Percentiles rank a stretch among this genome's conserved stretches.
Conservation (phyloP, 2,113 vertebrate genomes). For the Pundamilia nyererei region DNA sequence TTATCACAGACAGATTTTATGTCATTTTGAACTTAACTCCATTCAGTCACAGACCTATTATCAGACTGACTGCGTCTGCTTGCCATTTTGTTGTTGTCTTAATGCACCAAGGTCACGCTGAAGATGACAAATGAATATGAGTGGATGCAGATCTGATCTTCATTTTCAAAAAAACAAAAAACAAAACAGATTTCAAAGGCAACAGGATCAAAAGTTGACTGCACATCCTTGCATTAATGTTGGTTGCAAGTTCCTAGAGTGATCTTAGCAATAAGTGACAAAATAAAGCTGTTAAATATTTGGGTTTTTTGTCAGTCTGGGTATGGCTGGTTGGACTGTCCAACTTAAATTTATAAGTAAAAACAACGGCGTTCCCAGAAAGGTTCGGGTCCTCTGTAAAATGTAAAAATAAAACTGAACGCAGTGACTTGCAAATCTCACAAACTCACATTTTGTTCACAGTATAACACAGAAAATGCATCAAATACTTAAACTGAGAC, state of each 20-base stretch:
- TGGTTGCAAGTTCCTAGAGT: background rate
- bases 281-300: background rate
- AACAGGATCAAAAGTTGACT: background rate
- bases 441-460: background rate
- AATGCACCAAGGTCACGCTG: background rate
- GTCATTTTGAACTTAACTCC: background rate
- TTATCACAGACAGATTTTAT: background rate
- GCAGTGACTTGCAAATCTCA: background rate
- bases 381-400: fast-evolving
- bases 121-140: background rate
- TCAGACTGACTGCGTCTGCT: background rate
- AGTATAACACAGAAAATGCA: background rate
- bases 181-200: background rate
- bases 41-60: background rate
- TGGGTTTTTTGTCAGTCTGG: background rate
- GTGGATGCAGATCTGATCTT: background rate
- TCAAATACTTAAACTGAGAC: background rate
- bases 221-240: background rate
- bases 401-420: background rate
- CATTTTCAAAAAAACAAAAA: background rate
- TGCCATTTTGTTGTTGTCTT: background rate
- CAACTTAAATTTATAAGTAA: background rate
- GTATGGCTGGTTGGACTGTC: background rate
- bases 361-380: background rate
- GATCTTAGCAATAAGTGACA: background rate